Evolutionary conservation across 2,797 vertebrate species (phyloP), one percentile per base, ranked within the genome.

Genomic region (Myioborus melanocephalus): DNA sequence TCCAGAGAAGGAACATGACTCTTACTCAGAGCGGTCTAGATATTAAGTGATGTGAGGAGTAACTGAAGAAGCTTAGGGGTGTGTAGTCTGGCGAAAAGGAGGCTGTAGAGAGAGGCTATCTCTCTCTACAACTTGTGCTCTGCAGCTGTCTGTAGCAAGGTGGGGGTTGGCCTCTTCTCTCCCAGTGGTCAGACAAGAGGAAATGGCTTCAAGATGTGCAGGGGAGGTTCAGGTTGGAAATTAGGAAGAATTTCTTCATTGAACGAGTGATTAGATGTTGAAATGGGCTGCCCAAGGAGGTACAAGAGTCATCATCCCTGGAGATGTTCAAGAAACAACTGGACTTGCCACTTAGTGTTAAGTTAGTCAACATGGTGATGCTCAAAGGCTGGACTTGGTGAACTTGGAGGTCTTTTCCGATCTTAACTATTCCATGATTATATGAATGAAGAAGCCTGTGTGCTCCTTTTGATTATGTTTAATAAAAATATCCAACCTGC

Each of bases 371-470:
- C 32, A 8, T 20, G 35, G n/a, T 52, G 12, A 7, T 49, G 22
- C 23, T 64, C 22, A 49, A 56, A 63, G 22, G 32, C 4, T 71
- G 19, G 32, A 50, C 23, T 57, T 0, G 0, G 27, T 3, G 2
- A 20, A n/a, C 44, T 57, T 64, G 43, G 44, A 64, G 10, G 16
- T 50, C 7, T 50, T 71, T 64, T 64, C 75, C 75, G 37, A 30
- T 6, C 37, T 43, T 50, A 37, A 27, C 17, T 21, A 27, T 35
- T 56, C 32, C 24, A 12, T 56, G 66, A n/a, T n/a, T 32, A 15
- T 30, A 41, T 14, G 30, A 79, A 50, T 53, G 39, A 63, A 55
- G 59, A 72, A 65, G n/a, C 13, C 28, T 30, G 12, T 24, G 8
- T 34, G 8, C 10, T 80, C 20, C 15, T 44, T 80, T 56, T 72